A percentile compares a stretch with the other conserved stretches of the same genome.
These are phyloP conservation scores for Rhamphomyia laevipes DNA, from an alignment of 2,888 invertebrate species.

Conservation along the genomic window DNA sequence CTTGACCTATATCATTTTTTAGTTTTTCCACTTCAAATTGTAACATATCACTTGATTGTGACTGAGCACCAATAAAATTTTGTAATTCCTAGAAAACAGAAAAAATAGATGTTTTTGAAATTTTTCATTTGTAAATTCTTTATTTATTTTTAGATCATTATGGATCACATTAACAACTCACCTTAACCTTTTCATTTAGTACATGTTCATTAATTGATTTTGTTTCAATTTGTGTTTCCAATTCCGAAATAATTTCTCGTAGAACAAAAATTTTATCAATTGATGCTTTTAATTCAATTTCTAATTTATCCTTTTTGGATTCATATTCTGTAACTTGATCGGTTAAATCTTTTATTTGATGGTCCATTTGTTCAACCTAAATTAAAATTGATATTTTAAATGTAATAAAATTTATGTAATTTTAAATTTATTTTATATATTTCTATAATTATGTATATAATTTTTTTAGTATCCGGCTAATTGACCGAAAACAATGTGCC, in stretches of 20 bases:
- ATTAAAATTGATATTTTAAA: constrained; percentile 2
- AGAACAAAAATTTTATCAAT: constrained; percentile 62
- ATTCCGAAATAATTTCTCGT: constrained; percentile 63
- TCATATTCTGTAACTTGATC: constrained; percentile 49
- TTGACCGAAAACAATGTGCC: too few relatives aligned
- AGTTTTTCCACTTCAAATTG: constrained; percentile 32
- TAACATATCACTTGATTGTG: constrained; percentile 29
- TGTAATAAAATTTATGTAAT: neutral
- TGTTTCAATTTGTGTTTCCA: constrained; percentile 62
- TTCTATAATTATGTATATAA: too few relatives aligned
- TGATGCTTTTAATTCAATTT: constrained; percentile 61
- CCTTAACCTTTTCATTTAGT: constrained; percentile 41
- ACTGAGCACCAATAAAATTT: constrained; percentile 28
- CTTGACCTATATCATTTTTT: constrained; percentile 29
- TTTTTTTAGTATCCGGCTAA: too few relatives aligned
- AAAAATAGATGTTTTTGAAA: neutral
- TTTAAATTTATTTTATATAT: too few relatives aligned
- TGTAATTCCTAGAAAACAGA: constrained; percentile 27
- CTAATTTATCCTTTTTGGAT: constrained; percentile 49
- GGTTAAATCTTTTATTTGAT: constrained; percentile 59
- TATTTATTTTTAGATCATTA: neutral
- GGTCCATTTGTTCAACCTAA: constrained; percentile 68
- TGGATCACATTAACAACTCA: constrained; percentile 12
- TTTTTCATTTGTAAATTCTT: too few relatives aligned
- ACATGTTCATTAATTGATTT: constrained; percentile 54